Base-by-base conservation (phyloP, 2,797 vertebrate species). In the Nyctalus aviator region DNA sequence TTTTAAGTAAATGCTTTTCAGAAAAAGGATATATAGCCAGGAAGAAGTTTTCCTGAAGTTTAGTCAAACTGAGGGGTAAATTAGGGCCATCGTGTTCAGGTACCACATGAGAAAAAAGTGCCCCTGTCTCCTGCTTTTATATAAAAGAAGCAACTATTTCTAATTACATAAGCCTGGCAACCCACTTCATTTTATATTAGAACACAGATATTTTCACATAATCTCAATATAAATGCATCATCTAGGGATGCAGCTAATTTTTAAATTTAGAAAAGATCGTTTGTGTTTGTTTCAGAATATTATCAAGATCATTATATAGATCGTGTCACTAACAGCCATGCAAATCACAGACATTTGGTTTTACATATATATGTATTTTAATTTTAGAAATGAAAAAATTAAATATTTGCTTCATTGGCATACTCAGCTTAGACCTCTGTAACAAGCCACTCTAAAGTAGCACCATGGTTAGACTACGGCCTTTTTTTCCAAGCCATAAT, bases 401-500 rank as follows among this genome's bases (percentile, higher is more conserved):
- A 93, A 68, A 5, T 35, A 68, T 68, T 68, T 37, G 48, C 84
- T 97, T 95, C 96, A 95, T 96, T 96, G 81, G 95, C 6, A 73
- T 20, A 94, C 32, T 73, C 90, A 96, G 94, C 93, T 94, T 91
- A 84, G 87, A 88, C 93, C 87, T 82, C 6, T 82, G 64, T 68
- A 94, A 97, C 97, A 96, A 97, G 96, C 88, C 83, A 88, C 94
- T 89, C 97, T 93, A 83, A 93, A 86, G n/a, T 18, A 68, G n/a
- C 8, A 35, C n/a, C 17, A 68, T 53, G 4, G 68, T 94, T 53
- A 92, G 55, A 91, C 25, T 96, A 35, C 35, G 48, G 35, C 6
- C 48, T 93, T 62, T 71, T 75, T 92, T 92, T 59, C 73, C 90
- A 96, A 88, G 86, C 69, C 88, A 77, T 46, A 10, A 20, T 73